These are phyloP conservation scores for Sus scrofa DNA, from an alignment of 2,113 vertebrate genomes.

Conservation along the genomic window T2T-Sscrofa CM000822.6:2215501-2216000, in stretches of 20 bases:
- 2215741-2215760: neutral
- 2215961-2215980: neutral
- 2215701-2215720: neutral
- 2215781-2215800: neutral
- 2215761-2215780: neutral
- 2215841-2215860: neutral
- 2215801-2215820: neutral
- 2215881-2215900: neutral
- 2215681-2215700: neutral
- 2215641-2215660: neutral
- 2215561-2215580: neutral
- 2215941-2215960: slow-evolving; percentile 24
- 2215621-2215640: neutral
- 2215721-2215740: neutral
- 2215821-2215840: neutral
- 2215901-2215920: slow-evolving; percentile 9
- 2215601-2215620: neutral
- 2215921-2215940: slow-evolving; percentile 9
- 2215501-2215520: neutral
- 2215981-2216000: neutral
- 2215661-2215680: neutral
- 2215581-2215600: neutral
- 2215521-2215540: neutral
- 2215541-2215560: neutral
- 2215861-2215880: neutral